phyloP scores from a whole-genome alignment of 2,888 invertebrate species.

The Petrolisthes cinctipes region DNA sequence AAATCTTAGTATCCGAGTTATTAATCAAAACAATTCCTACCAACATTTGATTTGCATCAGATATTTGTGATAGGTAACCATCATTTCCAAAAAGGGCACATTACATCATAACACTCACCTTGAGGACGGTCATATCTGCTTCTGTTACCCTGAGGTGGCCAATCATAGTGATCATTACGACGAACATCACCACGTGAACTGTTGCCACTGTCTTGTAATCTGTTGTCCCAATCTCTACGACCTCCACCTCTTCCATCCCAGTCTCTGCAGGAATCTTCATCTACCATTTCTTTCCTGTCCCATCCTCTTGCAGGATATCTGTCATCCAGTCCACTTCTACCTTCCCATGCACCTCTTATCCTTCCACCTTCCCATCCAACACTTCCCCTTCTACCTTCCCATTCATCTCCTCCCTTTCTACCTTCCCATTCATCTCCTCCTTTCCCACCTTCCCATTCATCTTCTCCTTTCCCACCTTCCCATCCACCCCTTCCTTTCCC shows the following conservation, averaged over 20 bases:
- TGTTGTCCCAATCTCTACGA: not conserved
- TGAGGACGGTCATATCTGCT: not conserved
- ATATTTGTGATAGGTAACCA: too few species aligned
- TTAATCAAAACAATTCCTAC: not conserved
- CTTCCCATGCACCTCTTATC: not conserved
- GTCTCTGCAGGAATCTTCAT: not conserved
- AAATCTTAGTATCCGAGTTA: too few species aligned
- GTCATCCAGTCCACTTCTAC: not conserved
- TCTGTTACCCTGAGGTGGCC: not conserved
- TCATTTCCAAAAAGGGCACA: too few species aligned
- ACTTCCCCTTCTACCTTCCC: not conserved
- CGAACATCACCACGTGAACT: not conserved
- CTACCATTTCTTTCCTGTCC: not conserved
- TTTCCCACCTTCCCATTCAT: not conserved
- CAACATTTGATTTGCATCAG: not conserved
- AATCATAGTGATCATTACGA: not conserved
- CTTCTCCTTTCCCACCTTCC: not conserved
- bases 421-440: not conserved
- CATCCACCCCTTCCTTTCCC: not conserved
- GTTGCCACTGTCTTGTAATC: not conserved
- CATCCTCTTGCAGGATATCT: not conserved
- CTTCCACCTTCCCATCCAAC: not conserved
- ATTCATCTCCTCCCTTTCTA: not conserved
- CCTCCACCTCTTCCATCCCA: not conserved
- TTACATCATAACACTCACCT: not conserved